Conservation (phyloP, 2,888 invertebrate genomes). For the Amiota mariae region DNA sequence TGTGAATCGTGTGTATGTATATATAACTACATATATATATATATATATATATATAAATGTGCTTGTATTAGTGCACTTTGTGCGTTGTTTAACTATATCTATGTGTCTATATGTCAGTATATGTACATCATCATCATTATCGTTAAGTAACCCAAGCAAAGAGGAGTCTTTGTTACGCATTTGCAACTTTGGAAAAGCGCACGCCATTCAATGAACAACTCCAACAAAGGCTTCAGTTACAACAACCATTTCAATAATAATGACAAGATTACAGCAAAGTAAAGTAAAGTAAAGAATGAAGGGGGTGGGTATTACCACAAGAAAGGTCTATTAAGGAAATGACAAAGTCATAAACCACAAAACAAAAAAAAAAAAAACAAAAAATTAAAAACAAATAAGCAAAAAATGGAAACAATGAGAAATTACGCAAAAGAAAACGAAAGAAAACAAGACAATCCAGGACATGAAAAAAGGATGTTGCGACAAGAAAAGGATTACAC, state of each 20-base stretch:
- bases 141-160: slow-evolving; percentile 31
- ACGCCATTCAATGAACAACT: slow-evolving; percentile 1
- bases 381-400: neutral
- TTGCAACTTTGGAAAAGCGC: slow-evolving; percentile 23
- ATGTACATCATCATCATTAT: slow-evolving; percentile 7
- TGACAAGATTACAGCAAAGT: slow-evolving; percentile 30
- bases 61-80: slow-evolving; percentile 12
- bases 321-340: slow-evolving; percentile 23
- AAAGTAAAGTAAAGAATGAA: slow-evolving; percentile 23
- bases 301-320: neutral
- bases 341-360: slow-evolving; percentile 11
- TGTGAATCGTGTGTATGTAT: slow-evolving; percentile 10
- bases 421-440: neutral
- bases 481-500: too few species aligned
- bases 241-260: slow-evolving; percentile 41
- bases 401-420: neutral
- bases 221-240: slow-evolving; percentile 31
- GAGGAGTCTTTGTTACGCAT: slow-evolving; percentile 24
- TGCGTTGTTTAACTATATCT: slow-evolving; percentile 22
- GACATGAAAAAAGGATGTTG: too few species aligned
- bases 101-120: too few species aligned
- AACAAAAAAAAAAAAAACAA: neutral
- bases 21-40: slow-evolving; percentile 25
- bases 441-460: neutral
- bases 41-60: slow-evolving; percentile 30